Base-by-base conservation (phyloP, 2,113 vertebrate genomes). In the Sinocyclocheilus rhinocerous region DNA sequence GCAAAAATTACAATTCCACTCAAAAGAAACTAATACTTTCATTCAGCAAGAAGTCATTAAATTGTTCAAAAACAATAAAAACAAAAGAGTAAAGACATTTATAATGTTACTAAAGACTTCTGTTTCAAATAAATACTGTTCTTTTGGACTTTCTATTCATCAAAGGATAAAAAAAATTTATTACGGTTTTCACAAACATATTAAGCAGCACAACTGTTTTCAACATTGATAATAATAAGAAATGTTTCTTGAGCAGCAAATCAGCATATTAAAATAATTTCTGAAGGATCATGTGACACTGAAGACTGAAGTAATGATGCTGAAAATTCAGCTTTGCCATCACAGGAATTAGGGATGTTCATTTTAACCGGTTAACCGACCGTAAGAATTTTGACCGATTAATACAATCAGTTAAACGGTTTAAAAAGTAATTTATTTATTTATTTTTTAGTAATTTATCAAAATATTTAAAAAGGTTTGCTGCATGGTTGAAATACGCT, bases 11-110 rank as follows among this genome's bases (percentile, higher is more conserved):
- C 33, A 72, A 5, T 1, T 36, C 29, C 29, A 18, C 10, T 70
- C 6, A 26, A 36, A 73, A n/a, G 70, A 63, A 76, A 86, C 85
- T 78, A 39, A 55, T 39, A 22, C 11, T 36, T 22, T 50, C 63
- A 4, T 13, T 39, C 70, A 85, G 78, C 7, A 70, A 20, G 3
- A 8, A 70, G 18, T 3, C 16, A 70, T 0, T 50, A 8, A 50
- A 15, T 1, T 36, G 29, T 15, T 75, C 2, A 75, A 11, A 48
- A 15, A n/a, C 39, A 59, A 59, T 59, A 59, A 20, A 55, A 57
- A 20, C 55, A 20, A 20, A 11, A 24, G 39, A 24, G 4, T 13
- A 39, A 73, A 45, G 0, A 45, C 39, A 45, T 73, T 13, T 24
- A 15, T 6, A 48, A 75, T 45, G 22, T 45, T 24, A n/a, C 11